phyloP scores from a whole-genome alignment of 2,888 invertebrate species.

The Euphydryas editha region DNA sequence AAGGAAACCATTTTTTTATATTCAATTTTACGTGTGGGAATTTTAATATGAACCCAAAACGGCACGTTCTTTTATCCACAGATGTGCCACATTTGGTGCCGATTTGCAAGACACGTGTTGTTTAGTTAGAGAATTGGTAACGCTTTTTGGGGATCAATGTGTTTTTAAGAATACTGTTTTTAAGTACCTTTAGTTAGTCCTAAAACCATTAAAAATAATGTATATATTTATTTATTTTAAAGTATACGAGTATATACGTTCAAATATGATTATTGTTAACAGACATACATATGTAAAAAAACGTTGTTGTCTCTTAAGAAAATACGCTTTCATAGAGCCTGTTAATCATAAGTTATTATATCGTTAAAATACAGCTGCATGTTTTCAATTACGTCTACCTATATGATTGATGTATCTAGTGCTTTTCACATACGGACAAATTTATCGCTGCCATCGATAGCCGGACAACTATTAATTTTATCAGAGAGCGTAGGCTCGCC shows the following conservation, averaged over 20 bases:
- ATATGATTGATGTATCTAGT: slow-evolving; percentile 71
- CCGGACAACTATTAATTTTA: slow-evolving; percentile 71
- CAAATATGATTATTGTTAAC: background rate
- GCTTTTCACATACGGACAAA: slow-evolving; percentile 70
- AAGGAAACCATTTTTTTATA: slow-evolving; percentile 76
- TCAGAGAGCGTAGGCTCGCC: slow-evolving; percentile 56
- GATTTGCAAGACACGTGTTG: slow-evolving; percentile 75
- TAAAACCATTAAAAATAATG: no score
- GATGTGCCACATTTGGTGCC: slow-evolving; percentile 74
- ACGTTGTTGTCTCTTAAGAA: slow-evolving; percentile 28
- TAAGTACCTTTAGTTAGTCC: background rate
- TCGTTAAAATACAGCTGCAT: slow-evolving; percentile 63
- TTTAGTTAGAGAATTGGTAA: background rate
- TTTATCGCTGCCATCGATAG: slow-evolving; percentile 75
- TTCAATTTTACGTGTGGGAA: slow-evolving; percentile 81
- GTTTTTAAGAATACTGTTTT: background rate
- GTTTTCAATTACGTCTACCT: slow-evolving; percentile 67
- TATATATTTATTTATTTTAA: no score
- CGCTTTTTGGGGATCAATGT: background rate
- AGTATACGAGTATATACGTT: no score
- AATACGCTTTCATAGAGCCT: slow-evolving; percentile 19
- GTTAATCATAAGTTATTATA: slow-evolving; percentile 52
- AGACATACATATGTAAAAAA: background rate
- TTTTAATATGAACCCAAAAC: slow-evolving; percentile 76
- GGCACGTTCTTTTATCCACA: slow-evolving; percentile 79